A percentile compares a stretch with the other conserved stretches of the same genome.
Evolutionary conservation across 1,140 invertebrate genomes (phyloP).

Genomic region (Papilio polytes): DNA sequence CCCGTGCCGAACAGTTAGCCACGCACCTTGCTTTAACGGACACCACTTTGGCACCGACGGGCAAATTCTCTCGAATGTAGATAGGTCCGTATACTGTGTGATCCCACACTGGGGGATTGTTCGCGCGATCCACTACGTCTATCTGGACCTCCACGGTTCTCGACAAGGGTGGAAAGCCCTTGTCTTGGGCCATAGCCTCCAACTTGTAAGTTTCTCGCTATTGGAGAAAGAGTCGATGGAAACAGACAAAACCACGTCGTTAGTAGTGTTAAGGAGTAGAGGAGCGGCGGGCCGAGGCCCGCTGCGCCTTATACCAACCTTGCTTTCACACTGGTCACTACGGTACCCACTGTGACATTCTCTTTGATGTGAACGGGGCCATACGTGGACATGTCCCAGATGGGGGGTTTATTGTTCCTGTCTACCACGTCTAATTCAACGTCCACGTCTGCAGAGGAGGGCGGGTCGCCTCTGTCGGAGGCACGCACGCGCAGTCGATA

Average conservation of each 20-base stretch:
- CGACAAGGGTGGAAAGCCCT: conserved; percentile 96
- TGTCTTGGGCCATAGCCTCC: conserved; percentile 98
- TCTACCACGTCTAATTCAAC: conserved; percentile 98
- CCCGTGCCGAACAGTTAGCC: conserved; percentile 83
- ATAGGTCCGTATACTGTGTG: conserved; percentile 97
- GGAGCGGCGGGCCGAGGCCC: conserved; percentile 77
- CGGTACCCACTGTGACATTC: conserved; percentile 98
- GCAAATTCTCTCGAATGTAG: conserved; percentile 98
- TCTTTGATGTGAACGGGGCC: conserved; percentile 98
- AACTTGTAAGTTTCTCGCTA: conserved; percentile 98
- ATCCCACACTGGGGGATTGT: conserved; percentile 98
- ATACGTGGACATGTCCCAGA: conserved; percentile 97
- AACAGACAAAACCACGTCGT: conserved; percentile 87
- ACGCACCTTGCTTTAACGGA: conserved; percentile 98
- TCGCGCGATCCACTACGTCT: conserved; percentile 98
- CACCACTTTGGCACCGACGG: conserved; percentile 97
- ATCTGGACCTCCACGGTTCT: conserved; percentile 98
- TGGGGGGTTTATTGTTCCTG: conserved; percentile 98
- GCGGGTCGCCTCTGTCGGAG: conserved; percentile 94
- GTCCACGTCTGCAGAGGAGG: conserved; percentile 96
- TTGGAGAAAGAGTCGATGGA: conserved; percentile 85
- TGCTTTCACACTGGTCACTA: conserved; percentile 98
- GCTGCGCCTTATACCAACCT: conserved; percentile 93
- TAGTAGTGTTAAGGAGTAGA: conserved; percentile 85
- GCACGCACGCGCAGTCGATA: conserved; percentile 97